These are phyloP conservation scores for Daphoenositta chrysoptera DNA, from an alignment of 2,113 vertebrate species.

Conservation along the genomic window DNA sequence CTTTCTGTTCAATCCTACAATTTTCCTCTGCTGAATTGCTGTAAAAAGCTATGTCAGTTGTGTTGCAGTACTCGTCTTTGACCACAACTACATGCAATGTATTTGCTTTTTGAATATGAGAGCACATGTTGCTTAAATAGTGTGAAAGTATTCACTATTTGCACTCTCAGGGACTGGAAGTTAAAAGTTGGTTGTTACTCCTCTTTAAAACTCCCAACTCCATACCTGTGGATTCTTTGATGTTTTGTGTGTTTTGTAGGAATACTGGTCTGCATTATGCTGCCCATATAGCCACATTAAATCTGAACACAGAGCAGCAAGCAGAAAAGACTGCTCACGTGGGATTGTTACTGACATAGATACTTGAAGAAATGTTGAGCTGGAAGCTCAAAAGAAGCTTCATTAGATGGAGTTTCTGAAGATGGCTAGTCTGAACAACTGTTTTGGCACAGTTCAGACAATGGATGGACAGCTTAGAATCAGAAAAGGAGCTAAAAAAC, in stretches of 20 bases:
- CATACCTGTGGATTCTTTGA: not conserved
- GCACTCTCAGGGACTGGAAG: fast-evolving
- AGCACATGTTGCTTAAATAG: not conserved
- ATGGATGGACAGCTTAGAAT: not conserved
- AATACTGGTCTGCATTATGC: not conserved
- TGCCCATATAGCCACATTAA: not conserved
- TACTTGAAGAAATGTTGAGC: not conserved
- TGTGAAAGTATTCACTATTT: not conserved
- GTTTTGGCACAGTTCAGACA: not conserved
- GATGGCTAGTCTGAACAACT: not conserved
- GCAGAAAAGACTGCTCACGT: not conserved
- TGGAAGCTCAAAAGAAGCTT: not conserved
- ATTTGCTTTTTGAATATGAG: not conserved
- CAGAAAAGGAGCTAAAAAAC: not conserved
- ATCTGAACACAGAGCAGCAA: not conserved
- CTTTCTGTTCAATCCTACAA: not conserved
- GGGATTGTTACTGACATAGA: not conserved
- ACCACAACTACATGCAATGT: not conserved
- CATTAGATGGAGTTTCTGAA: not conserved
- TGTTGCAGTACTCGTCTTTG: not conserved
- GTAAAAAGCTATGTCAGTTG: not conserved
- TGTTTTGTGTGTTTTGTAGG: not conserved
- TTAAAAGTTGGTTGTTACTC: not conserved
- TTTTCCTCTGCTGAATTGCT: not conserved
- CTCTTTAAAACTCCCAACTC: not conserved